These are phyloP conservation scores for Folsomia manolachei DNA, from an alignment of 2,888 invertebrate species.

Conservation along the genomic window DNA sequence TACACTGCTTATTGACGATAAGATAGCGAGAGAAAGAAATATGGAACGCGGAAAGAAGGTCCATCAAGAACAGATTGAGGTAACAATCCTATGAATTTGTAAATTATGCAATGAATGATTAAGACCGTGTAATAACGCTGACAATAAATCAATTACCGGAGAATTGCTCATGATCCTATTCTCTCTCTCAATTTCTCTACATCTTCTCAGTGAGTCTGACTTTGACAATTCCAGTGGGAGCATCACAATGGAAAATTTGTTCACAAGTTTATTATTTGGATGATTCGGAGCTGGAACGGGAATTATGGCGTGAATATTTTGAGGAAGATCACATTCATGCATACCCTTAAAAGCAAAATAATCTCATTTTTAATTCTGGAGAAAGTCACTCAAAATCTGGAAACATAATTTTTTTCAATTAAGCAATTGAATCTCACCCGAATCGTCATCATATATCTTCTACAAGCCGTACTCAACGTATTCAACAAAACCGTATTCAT, in stretches of 20 bases:
- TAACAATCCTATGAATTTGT: too few species aligned
- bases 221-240: conserved; percentile 34
- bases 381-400: too few species aligned
- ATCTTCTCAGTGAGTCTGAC: conserved; percentile 27
- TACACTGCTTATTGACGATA: conserved; percentile 41
- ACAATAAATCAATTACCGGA: too few species aligned
- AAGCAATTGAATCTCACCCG: background rate
- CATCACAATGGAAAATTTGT: conserved; percentile 43
- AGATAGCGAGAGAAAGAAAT: conserved; percentile 37
- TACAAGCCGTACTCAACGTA: conserved; percentile 35
- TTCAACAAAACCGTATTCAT: conserved; percentile 42
- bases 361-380: too few species aligned
- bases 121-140: too few species aligned
- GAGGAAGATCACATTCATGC: conserved; percentile 18
- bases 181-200: conserved; percentile 30
- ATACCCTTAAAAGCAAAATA: too few species aligned
- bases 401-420: too few species aligned
- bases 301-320: conserved; percentile 36
- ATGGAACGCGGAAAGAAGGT: conserved; percentile 40
- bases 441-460: conserved; percentile 35
- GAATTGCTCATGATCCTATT: conserved; percentile 35
- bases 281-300: conserved; percentile 47
- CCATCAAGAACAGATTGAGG: conserved; percentile 43
- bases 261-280: conserved; percentile 42
- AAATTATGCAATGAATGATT: too few species aligned